A percentile compares a stretch with the other conserved stretches of the same genome.
phyloP scores from a whole-genome alignment of 1,140 invertebrate species.

The Drosophila carrolli region DNA sequence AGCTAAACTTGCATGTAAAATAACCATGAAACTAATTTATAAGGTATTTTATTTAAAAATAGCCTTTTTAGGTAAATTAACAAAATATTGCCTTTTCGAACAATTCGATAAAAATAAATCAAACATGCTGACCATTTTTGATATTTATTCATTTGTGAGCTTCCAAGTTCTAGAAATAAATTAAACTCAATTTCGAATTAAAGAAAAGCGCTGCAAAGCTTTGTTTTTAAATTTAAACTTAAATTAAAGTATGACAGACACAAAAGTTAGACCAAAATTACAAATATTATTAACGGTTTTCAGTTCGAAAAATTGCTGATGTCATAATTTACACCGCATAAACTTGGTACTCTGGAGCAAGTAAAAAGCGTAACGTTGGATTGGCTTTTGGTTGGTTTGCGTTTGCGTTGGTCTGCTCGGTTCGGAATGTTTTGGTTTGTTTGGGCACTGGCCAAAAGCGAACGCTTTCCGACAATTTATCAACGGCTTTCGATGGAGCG shows the following conservation, averaged over 20 bases:
- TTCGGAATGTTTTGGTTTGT: constrained; percentile 24
- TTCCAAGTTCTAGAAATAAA: background rate
- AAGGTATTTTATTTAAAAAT: too few relatives aligned
- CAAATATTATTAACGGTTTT: too few relatives aligned
- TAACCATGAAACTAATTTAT: too few relatives aligned
- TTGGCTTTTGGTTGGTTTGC: constrained; percentile 41
- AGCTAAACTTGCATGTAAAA: too few relatives aligned
- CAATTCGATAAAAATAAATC: too few relatives aligned
- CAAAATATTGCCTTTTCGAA: too few relatives aligned
- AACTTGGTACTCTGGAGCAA: constrained; percentile 8
- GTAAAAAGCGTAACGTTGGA: constrained; percentile 39
- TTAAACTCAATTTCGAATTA: background rate
- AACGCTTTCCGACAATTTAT: constrained; percentile 53
- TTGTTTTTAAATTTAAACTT: too few relatives aligned
- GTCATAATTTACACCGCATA: background rate
- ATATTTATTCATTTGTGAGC: too few relatives aligned
- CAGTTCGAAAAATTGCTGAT: too few relatives aligned
- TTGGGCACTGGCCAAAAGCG: constrained; percentile 29
- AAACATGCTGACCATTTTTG: too few relatives aligned
- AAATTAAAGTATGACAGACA: background rate
- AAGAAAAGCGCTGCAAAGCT: too few relatives aligned
- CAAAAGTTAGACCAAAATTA: background rate
- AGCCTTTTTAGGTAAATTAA: too few relatives aligned
- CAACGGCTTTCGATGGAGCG: constrained; percentile 27
- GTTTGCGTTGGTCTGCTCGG: constrained; percentile 4